A percentile compares a stretch with the other conserved stretches of the same genome.
These are phyloP conservation scores for Athalia cordata DNA, from an alignment of 2,888 invertebrate species.

Conservation along the genomic window DNA sequence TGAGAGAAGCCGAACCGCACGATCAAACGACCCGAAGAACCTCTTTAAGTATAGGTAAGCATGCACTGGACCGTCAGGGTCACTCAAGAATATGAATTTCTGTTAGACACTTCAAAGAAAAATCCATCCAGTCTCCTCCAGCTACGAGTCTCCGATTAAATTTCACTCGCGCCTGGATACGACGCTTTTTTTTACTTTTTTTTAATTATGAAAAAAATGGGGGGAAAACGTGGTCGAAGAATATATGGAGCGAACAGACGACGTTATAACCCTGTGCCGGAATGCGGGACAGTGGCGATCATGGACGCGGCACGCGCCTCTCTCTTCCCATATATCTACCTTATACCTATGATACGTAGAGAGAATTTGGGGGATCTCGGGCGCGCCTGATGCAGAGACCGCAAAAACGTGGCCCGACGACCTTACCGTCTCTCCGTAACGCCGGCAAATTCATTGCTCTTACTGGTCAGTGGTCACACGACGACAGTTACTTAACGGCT, in stretches of 20 bases:
- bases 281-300: background rate
- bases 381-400: background rate
- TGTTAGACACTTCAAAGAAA: background rate
- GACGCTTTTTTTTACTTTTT: no score
- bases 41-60: no score
- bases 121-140: background rate
- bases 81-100: no score
- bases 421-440: conserved; percentile 16
- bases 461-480: conserved; percentile 7
- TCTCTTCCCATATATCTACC: background rate
- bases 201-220: background rate
- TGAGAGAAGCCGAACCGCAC: no score
- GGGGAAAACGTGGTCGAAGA: background rate
- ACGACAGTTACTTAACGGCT: conserved; percentile 43
- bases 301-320: conserved; percentile 11
- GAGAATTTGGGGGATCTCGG: background rate
- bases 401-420: conserved; percentile 1
- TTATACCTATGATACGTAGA: background rate
- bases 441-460: conserved; percentile 27
- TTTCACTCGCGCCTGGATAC: no score
- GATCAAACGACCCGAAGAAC: no score
- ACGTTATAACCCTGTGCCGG: background rate
- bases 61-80: no score
- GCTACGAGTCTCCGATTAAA: no score
- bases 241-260: no score